A percentile compares a stretch with the other conserved stretches of the same genome.
phyloP scores from a whole-genome alignment of 2,113 vertebrate genomes.

The Tauraco erythrolophus region DNA sequence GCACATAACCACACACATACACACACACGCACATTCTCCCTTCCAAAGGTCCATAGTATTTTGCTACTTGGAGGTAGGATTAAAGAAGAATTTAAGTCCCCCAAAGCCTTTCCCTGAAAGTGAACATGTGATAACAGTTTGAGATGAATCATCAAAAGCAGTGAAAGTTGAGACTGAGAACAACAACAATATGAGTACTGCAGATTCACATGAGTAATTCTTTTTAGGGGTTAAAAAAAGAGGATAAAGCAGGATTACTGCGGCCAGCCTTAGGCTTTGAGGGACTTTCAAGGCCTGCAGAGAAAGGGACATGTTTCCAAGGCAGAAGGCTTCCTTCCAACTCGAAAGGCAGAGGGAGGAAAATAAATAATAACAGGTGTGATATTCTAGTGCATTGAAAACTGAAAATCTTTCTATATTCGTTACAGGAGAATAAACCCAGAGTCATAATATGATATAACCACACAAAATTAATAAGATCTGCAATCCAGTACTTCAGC shows the following conservation, averaged over 20 bases:
- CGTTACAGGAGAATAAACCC: not conserved
- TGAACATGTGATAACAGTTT: not conserved
- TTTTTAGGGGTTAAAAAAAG: not conserved
- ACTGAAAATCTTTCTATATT: constrained; percentile 39
- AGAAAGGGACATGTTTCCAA: constrained; percentile 29
- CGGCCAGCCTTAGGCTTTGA: constrained; percentile 4
- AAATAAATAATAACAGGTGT: constrained; percentile 56
- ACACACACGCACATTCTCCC: not conserved
- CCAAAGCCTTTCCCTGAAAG: not conserved
- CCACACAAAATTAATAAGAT: not conserved
- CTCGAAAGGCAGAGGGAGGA: constrained; percentile 37
- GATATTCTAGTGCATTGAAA: constrained; percentile 15
- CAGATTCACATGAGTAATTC: not conserved
- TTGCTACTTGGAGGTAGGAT: not conserved
- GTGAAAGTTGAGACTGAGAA: not conserved
- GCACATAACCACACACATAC: not conserved
- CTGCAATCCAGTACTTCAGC: not conserved
- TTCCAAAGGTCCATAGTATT: not conserved
- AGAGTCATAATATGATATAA: not conserved
- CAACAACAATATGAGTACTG: not conserved
- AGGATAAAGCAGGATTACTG: constrained; percentile 4
- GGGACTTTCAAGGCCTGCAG: not conserved
- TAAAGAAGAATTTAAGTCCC: constrained; percentile 2
- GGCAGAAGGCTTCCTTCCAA: constrained; percentile 15
- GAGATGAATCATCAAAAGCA: constrained; percentile 28